Base-by-base conservation (phyloP, 2,113 vertebrate species). In the Panthera tigris region DNA sequence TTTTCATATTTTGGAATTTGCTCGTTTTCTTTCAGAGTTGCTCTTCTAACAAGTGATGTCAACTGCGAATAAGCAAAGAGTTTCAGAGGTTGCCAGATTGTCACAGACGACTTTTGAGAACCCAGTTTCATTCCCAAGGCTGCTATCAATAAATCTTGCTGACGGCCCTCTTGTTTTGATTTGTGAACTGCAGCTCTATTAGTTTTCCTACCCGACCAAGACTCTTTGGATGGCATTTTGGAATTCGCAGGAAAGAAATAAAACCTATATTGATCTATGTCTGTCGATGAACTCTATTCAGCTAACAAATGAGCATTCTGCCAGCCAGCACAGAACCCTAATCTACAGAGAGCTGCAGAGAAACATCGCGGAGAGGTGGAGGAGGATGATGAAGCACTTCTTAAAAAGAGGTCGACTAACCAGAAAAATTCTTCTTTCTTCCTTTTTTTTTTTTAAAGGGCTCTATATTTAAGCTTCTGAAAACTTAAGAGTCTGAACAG, bases 31-130 rank as follows among this genome's bases (percentile, higher is more conserved):
- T 99, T 99, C 99, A 99, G 99, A 93, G 99, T 99, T 97, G 99
- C 99, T 98, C 99, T 99, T 98, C 99, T 99, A 98, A 99, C 99
- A 98, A 99, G 99, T 52, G 99, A 99, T 69, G 99, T 99, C 98
- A 99, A 98, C 99, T 99, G 99, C 14, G 99, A 99, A 99, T 99
- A 99, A 99, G 99, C 99, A 99, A 99, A 99, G 98, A 99, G 99
- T 99, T 99, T 99, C 97, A 99, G 99, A 99, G 99, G 99, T 99
- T 99, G 99, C 99, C 99, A 99, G 98, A 98, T 99, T 82, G 99
- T 99, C 99, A 98, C 99, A 8, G 99, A 98, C 68, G 99, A 99
- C 99, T 99, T 99, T 98, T 99, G 99, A 98, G 99, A 98, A 91
- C 99, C 99, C 99, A 99, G 99, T 98, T 99, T 99, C 99, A 99